A percentile compares a stretch with the other conserved stretches of the same genome.
Conservation (phyloP, 2,113 vertebrate species). For the Chaenocephalus aceratus region DNA sequence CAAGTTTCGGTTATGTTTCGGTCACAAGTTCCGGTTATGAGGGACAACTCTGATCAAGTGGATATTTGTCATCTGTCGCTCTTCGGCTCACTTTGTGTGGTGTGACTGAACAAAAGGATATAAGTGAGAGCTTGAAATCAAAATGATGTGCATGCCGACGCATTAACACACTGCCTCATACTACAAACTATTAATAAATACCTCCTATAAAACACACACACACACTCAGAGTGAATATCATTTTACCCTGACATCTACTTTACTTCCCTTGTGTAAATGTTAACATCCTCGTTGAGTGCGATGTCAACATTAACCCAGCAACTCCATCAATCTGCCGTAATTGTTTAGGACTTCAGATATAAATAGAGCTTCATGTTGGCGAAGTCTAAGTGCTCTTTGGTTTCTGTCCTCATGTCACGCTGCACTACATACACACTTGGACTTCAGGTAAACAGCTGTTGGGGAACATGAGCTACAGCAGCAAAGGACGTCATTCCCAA, state of each 20-base stretch:
- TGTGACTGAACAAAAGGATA: constrained; percentile 31
- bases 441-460: constrained; percentile 49
- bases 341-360: constrained; percentile 24
- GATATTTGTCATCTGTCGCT: neutral
- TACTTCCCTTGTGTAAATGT: constrained; percentile 40
- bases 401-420: neutral
- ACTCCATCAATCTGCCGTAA: constrained; percentile 22
- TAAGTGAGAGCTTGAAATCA: neutral
- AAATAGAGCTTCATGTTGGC: constrained; percentile 3
- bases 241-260: neutral
- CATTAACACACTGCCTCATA: neutral
- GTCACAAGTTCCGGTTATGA: constrained; percentile 15
- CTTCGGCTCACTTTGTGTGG: neutral
- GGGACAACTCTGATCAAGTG: neutral
- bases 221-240: neutral
- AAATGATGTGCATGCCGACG: neutral
- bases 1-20: too few species aligned
- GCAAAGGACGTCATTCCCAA: constrained; percentile 3
- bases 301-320: constrained; percentile 19
- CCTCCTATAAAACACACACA: neutral
- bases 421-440: neutral
- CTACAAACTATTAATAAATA: neutral
- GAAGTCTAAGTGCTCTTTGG: neutral
- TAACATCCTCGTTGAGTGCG: constrained; percentile 9
- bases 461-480: constrained; percentile 10